Percentiles rank a stretch among this genome's conserved stretches.
Evolutionary conservation across 1,140 invertebrate genomes (phyloP).

Genomic region (Limonius californicus): DNA sequence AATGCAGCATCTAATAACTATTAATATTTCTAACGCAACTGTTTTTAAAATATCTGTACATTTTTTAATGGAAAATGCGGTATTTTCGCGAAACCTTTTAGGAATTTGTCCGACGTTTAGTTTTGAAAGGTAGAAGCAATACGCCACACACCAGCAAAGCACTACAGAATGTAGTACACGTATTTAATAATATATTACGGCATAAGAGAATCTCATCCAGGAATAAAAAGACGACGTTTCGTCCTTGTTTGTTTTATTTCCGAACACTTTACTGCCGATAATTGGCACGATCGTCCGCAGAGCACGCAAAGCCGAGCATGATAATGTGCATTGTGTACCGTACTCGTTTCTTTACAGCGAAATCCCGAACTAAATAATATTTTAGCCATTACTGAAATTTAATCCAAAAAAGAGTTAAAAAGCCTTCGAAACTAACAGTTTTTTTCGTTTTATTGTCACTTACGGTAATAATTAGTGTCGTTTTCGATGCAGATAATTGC

Average conservation of each 20-base stretch:
- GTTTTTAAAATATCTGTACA: background rate
- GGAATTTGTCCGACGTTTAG: background rate
- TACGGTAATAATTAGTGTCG: background rate
- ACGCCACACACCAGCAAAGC: constrained; percentile 1
- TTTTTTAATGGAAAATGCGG: background rate
- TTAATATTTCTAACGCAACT: no score
- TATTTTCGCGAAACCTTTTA: background rate
- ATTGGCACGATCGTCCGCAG: constrained; percentile 34
- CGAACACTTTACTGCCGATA: constrained; percentile 39
- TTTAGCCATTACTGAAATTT: no score
- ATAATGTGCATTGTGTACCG: background rate
- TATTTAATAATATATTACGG: constrained; percentile 23
- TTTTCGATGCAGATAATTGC: constrained; percentile 15
- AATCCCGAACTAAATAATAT: background rate
- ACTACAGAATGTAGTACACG: background rate
- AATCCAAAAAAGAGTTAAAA: no score
- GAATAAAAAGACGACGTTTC: constrained; percentile 25
- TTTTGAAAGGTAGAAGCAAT: background rate
- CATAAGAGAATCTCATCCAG: constrained; percentile 17
- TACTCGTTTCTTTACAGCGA: background rate
- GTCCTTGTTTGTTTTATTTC: constrained; percentile 33
- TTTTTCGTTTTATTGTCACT: background rate
- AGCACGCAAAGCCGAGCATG: constrained; percentile 27
- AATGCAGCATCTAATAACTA: no score
- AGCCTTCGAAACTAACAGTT: no score